These are phyloP conservation scores for Urocyon cinereoargenteus DNA, from an alignment of 2,797 vertebrate species.

Conservation along the genomic window DNA sequence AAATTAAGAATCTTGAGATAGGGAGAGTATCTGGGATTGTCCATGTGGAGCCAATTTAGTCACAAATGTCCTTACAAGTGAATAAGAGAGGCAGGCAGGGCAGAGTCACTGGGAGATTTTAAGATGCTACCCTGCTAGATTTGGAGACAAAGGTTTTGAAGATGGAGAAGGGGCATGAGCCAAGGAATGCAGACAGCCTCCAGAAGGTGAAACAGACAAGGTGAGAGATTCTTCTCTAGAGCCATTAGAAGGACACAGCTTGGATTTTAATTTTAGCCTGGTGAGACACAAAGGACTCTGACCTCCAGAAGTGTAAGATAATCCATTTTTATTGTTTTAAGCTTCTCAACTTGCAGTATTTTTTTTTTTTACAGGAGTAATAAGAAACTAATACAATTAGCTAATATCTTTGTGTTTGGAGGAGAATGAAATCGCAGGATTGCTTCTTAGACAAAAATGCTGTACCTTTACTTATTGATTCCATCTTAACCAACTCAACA, in stretches of 20 bases:
- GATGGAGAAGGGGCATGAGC: not conserved
- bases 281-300: not conserved
- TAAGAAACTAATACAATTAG: not conserved
- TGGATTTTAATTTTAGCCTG: not conserved
- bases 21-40: not conserved
- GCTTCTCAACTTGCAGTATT: rapidly evolving
- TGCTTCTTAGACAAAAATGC: not conserved
- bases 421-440: not conserved
- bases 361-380: not conserved
- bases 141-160: not conserved
- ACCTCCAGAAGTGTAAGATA: not conserved
- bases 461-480: not conserved
- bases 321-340: not conserved
- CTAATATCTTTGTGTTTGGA: not conserved
- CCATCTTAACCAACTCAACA: not conserved
- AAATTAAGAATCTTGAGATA: not conserved
- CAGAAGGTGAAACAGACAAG: not conserved
- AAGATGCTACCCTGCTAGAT: not conserved
- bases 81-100: rapidly evolving
- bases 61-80: not conserved
- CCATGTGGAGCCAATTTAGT: no score
- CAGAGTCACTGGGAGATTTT: not conserved
- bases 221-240: not conserved
- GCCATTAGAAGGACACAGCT: not conserved
- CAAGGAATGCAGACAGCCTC: not conserved